Evolutionary conservation across 2,113 vertebrate genomes (phyloP).

Genomic region (Anguilla rostrata): DNA sequence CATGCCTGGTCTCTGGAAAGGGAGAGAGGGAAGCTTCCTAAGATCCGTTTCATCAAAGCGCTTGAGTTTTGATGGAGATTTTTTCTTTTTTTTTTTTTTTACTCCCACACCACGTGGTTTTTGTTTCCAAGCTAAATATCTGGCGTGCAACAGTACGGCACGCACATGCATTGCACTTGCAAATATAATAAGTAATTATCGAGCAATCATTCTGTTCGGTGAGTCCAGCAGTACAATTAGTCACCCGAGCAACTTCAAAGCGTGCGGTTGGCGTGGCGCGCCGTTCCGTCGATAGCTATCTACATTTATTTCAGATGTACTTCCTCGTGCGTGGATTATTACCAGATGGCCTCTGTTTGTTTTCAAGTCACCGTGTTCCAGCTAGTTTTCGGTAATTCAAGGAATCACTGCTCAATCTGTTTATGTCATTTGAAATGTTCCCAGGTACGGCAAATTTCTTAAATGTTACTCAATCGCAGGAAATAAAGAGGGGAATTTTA

Average conservation of each 20-base stretch:
- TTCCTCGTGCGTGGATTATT: neutral
- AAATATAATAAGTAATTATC: slow-evolving; percentile 23
- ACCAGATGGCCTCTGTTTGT: neutral
- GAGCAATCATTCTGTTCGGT: slow-evolving; percentile 6
- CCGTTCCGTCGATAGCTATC: neutral
- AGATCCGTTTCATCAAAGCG: slow-evolving; percentile 23
- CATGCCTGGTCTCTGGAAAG: neutral
- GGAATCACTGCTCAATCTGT: neutral
- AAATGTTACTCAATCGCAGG: neutral
- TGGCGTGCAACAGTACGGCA: neutral
- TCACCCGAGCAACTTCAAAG: slow-evolving; percentile 25
- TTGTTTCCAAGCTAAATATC: slow-evolving; percentile 6
- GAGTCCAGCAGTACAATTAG: slow-evolving; percentile 15
- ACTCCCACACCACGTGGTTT: slow-evolving; percentile 6
- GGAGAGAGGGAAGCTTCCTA: neutral
- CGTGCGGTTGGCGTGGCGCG: neutral
- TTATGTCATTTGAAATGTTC: neutral
- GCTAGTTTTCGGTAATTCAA: neutral
- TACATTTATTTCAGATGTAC: slow-evolving; percentile 3
- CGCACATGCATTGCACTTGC: slow-evolving; percentile 14
- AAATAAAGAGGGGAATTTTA: too few species aligned
- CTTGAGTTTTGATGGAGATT: slow-evolving; percentile 11
- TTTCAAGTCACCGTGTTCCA: neutral
- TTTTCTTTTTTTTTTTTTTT: neutral
- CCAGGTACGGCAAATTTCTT: neutral